A percentile compares a stretch with the other conserved stretches of the same genome.
Evolutionary conservation across 2,797 vertebrate species (phyloP).

Genomic region (Tangara arthus): DNA sequence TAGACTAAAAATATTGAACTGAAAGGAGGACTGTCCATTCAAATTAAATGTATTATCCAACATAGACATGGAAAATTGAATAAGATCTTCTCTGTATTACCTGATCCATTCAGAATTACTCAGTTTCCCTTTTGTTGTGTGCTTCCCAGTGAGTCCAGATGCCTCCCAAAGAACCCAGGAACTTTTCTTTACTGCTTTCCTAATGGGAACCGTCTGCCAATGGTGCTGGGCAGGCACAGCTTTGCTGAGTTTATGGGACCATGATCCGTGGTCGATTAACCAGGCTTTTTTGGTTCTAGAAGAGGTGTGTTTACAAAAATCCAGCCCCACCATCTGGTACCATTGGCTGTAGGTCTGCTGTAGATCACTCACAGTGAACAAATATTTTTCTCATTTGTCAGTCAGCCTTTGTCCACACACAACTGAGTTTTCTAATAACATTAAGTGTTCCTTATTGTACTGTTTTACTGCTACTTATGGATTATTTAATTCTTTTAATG

Average conservation of each 20-base stretch:
- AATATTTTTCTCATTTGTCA: conserved; percentile 15
- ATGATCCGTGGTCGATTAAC: not conserved
- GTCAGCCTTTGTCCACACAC: not conserved
- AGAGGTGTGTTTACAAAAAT: not conserved
- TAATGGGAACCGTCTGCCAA: not conserved
- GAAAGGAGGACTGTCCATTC: not conserved
- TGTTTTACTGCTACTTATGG: conserved; percentile 8
- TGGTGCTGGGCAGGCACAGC: not conserved
- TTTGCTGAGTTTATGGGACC: not conserved
- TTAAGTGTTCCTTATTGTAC: not conserved
- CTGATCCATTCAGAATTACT: not conserved
- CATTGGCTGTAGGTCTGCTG: not conserved
- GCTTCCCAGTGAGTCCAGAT: not conserved
- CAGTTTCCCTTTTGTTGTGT: not conserved
- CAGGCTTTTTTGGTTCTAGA: not conserved
- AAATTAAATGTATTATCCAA: not conserved
- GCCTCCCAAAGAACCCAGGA: not conserved
- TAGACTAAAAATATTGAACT: not conserved
- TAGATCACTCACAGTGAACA: not conserved
- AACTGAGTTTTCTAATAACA: conserved; percentile 1
- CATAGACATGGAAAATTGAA: not conserved
- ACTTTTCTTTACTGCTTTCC: not conserved
- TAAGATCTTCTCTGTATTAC: not conserved
- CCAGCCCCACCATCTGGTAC: not conserved
- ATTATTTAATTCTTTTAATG: conserved; percentile 46